phyloP scores from a whole-genome alignment of 2,113 vertebrate species.

The Chionis minor region DNA sequence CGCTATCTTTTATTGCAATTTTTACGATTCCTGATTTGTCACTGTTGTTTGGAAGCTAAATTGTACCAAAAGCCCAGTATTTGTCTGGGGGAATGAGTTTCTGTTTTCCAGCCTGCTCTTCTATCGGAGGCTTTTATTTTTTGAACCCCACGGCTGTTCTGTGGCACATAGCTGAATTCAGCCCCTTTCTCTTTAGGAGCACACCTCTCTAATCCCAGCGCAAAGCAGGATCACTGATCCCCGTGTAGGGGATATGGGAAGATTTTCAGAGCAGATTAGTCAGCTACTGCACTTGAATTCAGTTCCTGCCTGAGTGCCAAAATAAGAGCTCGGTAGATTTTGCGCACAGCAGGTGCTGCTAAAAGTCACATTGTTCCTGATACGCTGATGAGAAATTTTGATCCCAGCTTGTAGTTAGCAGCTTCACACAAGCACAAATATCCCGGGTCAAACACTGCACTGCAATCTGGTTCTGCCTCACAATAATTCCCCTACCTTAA shows the following conservation, averaged over 20 bases:
- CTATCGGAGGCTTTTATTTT: fast-evolving
- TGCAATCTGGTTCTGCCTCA: background rate
- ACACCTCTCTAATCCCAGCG: fast-evolving
- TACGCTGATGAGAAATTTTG: background rate
- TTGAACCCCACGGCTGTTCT: fast-evolving
- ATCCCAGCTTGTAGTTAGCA: background rate
- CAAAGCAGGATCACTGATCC: background rate
- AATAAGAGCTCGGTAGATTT: background rate
- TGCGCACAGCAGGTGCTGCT: background rate
- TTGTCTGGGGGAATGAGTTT: background rate
- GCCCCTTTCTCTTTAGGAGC: background rate
- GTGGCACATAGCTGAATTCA: background rate
- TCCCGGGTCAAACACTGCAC: fast-evolving
- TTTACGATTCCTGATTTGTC: background rate
- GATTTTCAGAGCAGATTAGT: background rate
- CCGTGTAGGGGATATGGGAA: fast-evolving
- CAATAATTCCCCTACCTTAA: background rate
- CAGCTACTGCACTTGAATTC: background rate
- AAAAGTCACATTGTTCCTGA: background rate
- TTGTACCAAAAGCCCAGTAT: background rate
- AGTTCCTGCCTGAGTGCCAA: background rate
- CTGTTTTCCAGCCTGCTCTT: background rate
- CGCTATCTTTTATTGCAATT: background rate
- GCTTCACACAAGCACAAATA: background rate
- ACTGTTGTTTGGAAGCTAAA: background rate